Evolutionary conservation across 2,888 invertebrate genomes (phyloP).

Genomic region (Antitype chi): DNA sequence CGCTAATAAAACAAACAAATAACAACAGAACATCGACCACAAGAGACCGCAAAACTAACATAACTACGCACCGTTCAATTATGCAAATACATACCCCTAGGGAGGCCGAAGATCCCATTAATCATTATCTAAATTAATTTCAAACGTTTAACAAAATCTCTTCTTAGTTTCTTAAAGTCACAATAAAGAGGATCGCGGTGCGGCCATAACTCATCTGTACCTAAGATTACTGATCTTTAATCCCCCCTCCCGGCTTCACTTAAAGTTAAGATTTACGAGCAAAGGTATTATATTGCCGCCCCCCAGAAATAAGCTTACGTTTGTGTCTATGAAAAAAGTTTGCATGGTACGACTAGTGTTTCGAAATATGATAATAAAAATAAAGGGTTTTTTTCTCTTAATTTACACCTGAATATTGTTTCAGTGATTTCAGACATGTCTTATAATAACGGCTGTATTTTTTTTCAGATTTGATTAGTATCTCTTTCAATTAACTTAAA

Average conservation of each 20-base stretch:
- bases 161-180: slow-evolving; percentile 91
- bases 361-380: slow-evolving; percentile 36
- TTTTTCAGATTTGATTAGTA: neutral
- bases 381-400: neutral
- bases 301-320: slow-evolving; percentile 83
- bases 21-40: slow-evolving; percentile 66
- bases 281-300: slow-evolving; percentile 92
- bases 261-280: slow-evolving; percentile 94
- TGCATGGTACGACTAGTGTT: slow-evolving; percentile 70
- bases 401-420: neutral
- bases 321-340: slow-evolving; percentile 87
- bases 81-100: slow-evolving; percentile 84
- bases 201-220: slow-evolving; percentile 93
- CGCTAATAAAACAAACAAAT: slow-evolving; percentile 67
- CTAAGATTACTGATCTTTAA: slow-evolving; percentile 95
- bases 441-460: neutral
- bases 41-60: slow-evolving; percentile 71
- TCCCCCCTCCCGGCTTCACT: slow-evolving; percentile 92
- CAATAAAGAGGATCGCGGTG: slow-evolving; percentile 89
- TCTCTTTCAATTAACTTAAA: neutral
- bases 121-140: slow-evolving; percentile 91
- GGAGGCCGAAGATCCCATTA: slow-evolving; percentile 78
- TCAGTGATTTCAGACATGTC: neutral
- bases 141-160: slow-evolving; percentile 89
- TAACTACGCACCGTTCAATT: slow-evolving; percentile 77